Evolutionary conservation across 2,888 invertebrate genomes (phyloP).

Genomic region (Cheilosia soror): DNA sequence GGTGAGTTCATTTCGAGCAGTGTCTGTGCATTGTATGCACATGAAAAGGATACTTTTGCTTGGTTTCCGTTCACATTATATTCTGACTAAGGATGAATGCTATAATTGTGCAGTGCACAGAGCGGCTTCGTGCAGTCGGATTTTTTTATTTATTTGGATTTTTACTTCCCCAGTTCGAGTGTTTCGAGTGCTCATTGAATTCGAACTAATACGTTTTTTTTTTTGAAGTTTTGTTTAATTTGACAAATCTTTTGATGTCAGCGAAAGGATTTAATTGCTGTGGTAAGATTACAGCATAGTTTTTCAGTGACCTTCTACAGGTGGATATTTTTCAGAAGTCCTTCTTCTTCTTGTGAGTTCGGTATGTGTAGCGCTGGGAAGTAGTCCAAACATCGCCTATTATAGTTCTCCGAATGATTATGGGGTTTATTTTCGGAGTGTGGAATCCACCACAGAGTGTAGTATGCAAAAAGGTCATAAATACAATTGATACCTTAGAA

Average conservation of each 20-base stretch:
- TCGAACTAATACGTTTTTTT: conserved; percentile 13
- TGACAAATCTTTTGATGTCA: conserved; percentile 43
- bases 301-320: background rate
- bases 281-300: background rate
- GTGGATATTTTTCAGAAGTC: conserved; percentile 26
- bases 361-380: background rate
- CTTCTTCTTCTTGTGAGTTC: conserved; percentile 8
- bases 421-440: conserved; percentile 21
- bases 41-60: conserved; percentile 52
- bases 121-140: conserved; percentile 6
- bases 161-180: conserved; percentile 34
- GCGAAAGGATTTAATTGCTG: conserved; percentile 25
- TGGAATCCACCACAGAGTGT: conserved; percentile 30
- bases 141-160: conserved; percentile 40
- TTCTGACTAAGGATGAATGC: conserved; percentile 39
- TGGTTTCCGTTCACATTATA: conserved; percentile 47
- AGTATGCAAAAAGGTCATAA: background rate
- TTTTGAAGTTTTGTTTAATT: conserved; percentile 47
- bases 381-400: background rate
- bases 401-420: conserved; percentile 1
- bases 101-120: conserved; percentile 40
- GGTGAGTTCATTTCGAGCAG: conserved; percentile 44
- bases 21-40: conserved; percentile 47
- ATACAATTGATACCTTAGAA: background rate
- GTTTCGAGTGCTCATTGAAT: conserved; percentile 64